Conservation (phyloP, 2,113 vertebrate genomes). For the Leptobrachium leishanense region DNA sequence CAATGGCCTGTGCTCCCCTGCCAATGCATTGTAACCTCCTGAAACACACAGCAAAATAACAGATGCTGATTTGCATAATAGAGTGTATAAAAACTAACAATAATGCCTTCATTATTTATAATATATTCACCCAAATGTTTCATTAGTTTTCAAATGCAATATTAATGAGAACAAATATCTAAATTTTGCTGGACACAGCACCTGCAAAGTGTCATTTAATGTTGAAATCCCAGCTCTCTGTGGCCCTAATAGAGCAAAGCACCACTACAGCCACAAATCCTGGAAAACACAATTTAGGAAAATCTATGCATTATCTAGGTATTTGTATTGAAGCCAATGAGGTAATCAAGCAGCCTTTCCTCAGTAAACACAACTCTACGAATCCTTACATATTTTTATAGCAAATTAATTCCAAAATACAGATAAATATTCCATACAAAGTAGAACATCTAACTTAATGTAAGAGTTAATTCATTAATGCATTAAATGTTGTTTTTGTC, state of each 20-base stretch:
- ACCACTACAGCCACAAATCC: slow-evolving; percentile 32
- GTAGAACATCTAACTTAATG: too few relatives aligned
- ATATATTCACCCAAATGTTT: slow-evolving; percentile 80
- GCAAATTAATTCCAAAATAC: too few relatives aligned
- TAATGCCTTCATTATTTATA: slow-evolving; percentile 75
- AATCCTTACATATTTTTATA: too few relatives aligned
- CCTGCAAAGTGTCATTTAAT: slow-evolving; percentile 64
- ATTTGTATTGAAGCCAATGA: too few relatives aligned
- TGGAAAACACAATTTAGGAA: slow-evolving; percentile 72
- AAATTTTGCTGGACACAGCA: slow-evolving; percentile 59
- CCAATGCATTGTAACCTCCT: slow-evolving; percentile 40
- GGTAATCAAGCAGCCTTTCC: too few relatives aligned
- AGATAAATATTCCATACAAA: too few relatives aligned
- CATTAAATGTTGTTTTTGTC: too few relatives aligned
- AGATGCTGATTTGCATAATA: slow-evolving; percentile 75
- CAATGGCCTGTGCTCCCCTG: slow-evolving; percentile 15
- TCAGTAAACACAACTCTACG: too few relatives aligned
- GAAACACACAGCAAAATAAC: slow-evolving; percentile 56
- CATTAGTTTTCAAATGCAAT: slow-evolving; percentile 71
- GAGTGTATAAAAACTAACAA: slow-evolving; percentile 70
- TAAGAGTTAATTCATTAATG: too few relatives aligned
- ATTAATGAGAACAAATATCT: slow-evolving; percentile 73
- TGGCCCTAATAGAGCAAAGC: slow-evolving; percentile 33
- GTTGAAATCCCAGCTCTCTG: slow-evolving; percentile 55
- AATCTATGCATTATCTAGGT: slow-evolving; percentile 66